phyloP scores from a whole-genome alignment of 1,140 invertebrate species.

The Cylas formicarius region DNA sequence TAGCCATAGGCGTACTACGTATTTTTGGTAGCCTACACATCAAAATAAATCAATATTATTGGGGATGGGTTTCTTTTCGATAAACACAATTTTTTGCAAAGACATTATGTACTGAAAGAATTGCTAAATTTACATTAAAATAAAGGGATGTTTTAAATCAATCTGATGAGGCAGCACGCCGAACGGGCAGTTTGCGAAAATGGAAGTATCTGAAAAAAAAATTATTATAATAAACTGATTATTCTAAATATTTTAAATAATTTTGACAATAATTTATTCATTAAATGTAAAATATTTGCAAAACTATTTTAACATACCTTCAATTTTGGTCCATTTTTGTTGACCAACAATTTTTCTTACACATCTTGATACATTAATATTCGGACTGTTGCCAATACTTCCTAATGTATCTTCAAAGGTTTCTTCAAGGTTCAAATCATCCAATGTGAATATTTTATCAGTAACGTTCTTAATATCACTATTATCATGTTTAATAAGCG shows the following conservation, averaged over 20 bases:
- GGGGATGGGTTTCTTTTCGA: too few relatives aligned
- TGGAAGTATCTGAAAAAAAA: constrained; percentile 24
- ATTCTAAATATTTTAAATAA: neutral
- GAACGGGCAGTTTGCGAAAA: constrained; percentile 21
- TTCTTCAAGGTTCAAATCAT: constrained; percentile 6
- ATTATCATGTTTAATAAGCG: constrained; percentile 3
- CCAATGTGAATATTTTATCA: constrained; percentile 14
- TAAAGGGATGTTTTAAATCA: constrained; percentile 41
- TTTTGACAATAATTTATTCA: neutral
- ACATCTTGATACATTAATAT: neutral
- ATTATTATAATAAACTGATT: constrained; percentile 3
- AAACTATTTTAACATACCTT: constrained; percentile 13
- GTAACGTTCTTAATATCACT: neutral
- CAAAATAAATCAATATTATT: too few relatives aligned
- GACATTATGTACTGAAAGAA: too few relatives aligned
- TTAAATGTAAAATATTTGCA: neutral
- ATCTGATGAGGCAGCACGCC: constrained; percentile 24
- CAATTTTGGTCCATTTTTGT: constrained; percentile 19
- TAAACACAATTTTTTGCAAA: too few relatives aligned
- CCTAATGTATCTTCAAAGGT: constrained; percentile 3
- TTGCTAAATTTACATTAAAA: constrained; percentile 37
- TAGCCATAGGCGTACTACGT: too few relatives aligned
- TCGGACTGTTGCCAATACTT: neutral
- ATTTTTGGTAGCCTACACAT: too few relatives aligned
- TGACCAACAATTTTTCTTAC: neutral